Percentiles rank a stretch among this genome's conserved stretches.
Evolutionary conservation across 2,888 invertebrate species (phyloP).

Genomic region (Ephialtes manifestator): DNA sequence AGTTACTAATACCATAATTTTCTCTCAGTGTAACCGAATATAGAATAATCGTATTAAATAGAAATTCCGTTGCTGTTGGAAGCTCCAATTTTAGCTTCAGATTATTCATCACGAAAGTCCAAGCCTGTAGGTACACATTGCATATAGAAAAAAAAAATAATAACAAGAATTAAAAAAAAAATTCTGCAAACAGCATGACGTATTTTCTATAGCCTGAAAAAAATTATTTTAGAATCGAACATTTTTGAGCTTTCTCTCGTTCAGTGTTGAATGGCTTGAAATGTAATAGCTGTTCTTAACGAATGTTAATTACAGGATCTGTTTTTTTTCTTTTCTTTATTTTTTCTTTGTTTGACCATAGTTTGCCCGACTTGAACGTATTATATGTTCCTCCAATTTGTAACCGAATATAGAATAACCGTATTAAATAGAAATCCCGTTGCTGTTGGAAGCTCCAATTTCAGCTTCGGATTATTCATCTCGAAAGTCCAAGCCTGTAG

Average conservation of each 20-base stretch:
- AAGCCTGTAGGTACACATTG: not conserved
- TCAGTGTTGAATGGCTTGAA: not conserved
- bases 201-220: not conserved
- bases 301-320: too few relatives aligned
- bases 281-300: conserved; percentile 9
- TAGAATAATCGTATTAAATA: conserved; percentile 28
- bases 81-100: not conserved
- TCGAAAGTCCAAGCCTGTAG: not conserved
- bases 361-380: conserved; percentile 13
- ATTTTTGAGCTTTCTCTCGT: conserved; percentile 5
- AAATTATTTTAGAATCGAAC: conserved; percentile 14
- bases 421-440: conserved; percentile 28
- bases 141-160: not conserved
- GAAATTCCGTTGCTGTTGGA: not conserved
- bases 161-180: too few relatives aligned
- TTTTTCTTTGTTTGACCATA: too few relatives aligned
- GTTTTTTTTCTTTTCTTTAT: too few relatives aligned
- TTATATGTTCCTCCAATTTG: conserved; percentile 42
- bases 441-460: not conserved
- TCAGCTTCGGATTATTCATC: not conserved
- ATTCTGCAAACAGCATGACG: not conserved
- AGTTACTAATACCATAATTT: too few relatives aligned
- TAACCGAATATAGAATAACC: conserved; percentile 30
- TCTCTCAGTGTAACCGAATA: conserved; percentile 39
- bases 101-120: not conserved